Conservation (phyloP, 2,888 invertebrate species). For the Chrysodeixis includens region DNA sequence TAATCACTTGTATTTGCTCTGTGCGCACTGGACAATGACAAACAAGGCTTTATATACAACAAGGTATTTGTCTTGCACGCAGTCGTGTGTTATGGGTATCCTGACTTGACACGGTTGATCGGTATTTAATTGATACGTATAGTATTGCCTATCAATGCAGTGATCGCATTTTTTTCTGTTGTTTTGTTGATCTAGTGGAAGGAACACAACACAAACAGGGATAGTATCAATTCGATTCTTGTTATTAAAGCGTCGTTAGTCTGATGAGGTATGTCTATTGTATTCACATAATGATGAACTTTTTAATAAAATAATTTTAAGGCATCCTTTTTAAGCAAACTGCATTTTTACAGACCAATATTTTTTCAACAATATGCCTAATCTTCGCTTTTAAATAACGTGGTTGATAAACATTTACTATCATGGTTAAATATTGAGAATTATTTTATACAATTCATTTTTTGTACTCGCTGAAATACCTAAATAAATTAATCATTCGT, state of each 20-base stretch:
- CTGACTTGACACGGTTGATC: slow-evolving; percentile 34
- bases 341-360: no score
- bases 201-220: not conserved
- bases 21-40: slow-evolving; percentile 68
- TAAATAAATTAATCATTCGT: no score
- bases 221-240: not conserved
- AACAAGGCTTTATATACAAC: slow-evolving; percentile 69
- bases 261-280: not conserved
- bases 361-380: no score
- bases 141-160: not conserved
- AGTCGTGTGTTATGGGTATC: slow-evolving; percentile 52
- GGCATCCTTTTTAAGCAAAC: not conserved
- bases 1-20: slow-evolving; percentile 63
- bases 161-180: not conserved
- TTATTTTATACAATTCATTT: no score
- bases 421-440: no score
- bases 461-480: no score
- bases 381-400: no score
- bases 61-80: slow-evolving; percentile 43
- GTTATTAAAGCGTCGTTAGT: not conserved
- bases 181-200: not conserved
- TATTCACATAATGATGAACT: not conserved
- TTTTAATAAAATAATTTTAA: not conserved
- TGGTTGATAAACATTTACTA: no score
- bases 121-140: slow-evolving; percentile 35